Evolutionary conservation across 2,113 vertebrate species (phyloP), one percentile per base, ranked within the genome.

Genomic region (Anguilla rostrata): DNA sequence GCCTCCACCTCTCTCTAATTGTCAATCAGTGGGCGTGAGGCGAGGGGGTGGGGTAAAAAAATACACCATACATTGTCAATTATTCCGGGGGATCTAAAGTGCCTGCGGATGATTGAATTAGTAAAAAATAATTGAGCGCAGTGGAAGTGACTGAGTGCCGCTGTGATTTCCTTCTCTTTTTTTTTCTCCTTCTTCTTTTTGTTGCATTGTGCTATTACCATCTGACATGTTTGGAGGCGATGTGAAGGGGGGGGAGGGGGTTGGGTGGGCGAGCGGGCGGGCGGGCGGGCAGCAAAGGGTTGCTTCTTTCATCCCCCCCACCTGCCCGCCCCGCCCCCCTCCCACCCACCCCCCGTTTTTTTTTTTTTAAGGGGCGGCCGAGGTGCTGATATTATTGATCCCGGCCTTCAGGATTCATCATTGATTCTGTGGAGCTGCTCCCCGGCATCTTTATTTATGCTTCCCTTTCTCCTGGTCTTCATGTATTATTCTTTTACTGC

Each of bases 401-500:
- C 90, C 86, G 90, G 78, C 89, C 84, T 86, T 63, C 82, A 90
- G 85, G 86, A 88, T 91, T 90, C 89, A 91, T 92, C 88, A 92
- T 93, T 91, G 89, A 92, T 93, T 86, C 71, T 29, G n/a, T 84
- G 89, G 88, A 89, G 94, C 92, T 89, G 92, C 49, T 63, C 92
- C 49, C 49, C 46, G 6, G 85, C 93, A 95, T 95, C 94, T 95
- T 95, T 95, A 96, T 96, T 95, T 95, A 95, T 95, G 94, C 91
- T 87, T 88, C 90, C 88, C 87, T 79, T 20, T 90, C 78, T 79
- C 86, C 75, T n/a, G 83, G 71, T 84, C 94, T 90, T 90, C 83
- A 87, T 94, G 88, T 90, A 92, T 95, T 92, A 95, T 93, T 94
- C 91, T 92, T 91, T 94, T 91, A 94, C 93, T 90, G 94, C 94